Conservation (phyloP, 2,797 vertebrate genomes). For the Sebastes iracundus region DNA sequence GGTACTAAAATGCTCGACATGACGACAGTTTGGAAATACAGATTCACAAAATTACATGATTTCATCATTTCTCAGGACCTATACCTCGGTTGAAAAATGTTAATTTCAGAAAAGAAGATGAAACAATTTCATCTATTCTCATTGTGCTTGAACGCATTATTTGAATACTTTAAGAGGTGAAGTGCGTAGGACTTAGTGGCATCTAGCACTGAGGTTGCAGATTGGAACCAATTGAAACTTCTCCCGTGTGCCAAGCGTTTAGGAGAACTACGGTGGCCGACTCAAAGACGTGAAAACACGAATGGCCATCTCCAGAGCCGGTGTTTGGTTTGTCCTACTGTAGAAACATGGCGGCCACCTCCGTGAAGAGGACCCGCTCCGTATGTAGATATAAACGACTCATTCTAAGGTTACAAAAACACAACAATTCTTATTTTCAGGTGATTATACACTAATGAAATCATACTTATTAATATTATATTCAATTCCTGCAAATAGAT, state of each 20-base stretch:
- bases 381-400: background rate
- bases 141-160: background rate
- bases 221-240: no score
- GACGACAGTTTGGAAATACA: background rate
- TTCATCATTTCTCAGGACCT: background rate
- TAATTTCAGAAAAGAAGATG: background rate
- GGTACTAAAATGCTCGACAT: background rate
- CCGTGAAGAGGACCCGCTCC: background rate
- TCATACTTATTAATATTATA: background rate
- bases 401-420: background rate
- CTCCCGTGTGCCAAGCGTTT: background rate
- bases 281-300: no score
- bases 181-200: no score
- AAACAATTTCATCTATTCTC: background rate
- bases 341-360: background rate
- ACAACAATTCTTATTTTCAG: background rate
- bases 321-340: no score
- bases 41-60: background rate
- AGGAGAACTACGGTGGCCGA: background rate
- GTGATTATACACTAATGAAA: background rate
- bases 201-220: no score
- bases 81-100: background rate
- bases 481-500: background rate
- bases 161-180: background rate
- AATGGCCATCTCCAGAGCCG: no score